These are phyloP conservation scores for Abramis brama DNA, from an alignment of 2,113 vertebrate genomes.

Conservation along the genomic window DNA sequence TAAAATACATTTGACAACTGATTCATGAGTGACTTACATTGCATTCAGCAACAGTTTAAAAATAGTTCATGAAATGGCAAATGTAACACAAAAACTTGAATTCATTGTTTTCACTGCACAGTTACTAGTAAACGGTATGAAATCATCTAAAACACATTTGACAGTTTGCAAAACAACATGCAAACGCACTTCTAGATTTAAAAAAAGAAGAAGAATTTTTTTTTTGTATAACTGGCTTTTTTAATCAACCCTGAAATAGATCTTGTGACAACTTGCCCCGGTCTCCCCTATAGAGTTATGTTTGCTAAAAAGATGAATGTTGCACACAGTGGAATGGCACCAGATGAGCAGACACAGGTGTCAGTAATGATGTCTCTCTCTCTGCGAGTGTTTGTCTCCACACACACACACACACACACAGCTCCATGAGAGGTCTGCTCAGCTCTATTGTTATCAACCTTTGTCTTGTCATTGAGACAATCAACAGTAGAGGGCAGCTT, in stretches of 20 bases:
- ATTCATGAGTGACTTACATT: not conserved
- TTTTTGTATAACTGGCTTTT: not conserved
- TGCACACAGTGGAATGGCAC: not conserved
- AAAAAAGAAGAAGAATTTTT: too few species aligned
- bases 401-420: not conserved
- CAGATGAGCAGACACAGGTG: not conserved
- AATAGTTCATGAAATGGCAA: too few species aligned
- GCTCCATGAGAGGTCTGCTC: not conserved
- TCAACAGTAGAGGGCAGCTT: constrained; percentile 83
- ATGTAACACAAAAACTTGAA: too few species aligned
- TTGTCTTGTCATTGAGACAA: constrained; percentile 73
- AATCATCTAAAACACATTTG: not conserved
- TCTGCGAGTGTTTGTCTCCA: not conserved
- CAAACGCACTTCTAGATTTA: not conserved
- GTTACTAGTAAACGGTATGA: not conserved
- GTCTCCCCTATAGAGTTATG: not conserved
- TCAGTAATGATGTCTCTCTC: not conserved
- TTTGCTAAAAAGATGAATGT: not conserved
- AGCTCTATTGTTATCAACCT: constrained; percentile 61
- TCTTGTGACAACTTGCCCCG: not conserved
- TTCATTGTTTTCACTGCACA: too few species aligned
- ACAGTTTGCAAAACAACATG: not conserved
- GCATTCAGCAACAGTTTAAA: not conserved
- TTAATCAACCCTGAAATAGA: not conserved
- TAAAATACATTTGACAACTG: not conserved